Evolutionary conservation across 2,113 vertebrate genomes (phyloP), one percentile per base, ranked within the genome.

Genomic region (Oryzias celebensis): DNA sequence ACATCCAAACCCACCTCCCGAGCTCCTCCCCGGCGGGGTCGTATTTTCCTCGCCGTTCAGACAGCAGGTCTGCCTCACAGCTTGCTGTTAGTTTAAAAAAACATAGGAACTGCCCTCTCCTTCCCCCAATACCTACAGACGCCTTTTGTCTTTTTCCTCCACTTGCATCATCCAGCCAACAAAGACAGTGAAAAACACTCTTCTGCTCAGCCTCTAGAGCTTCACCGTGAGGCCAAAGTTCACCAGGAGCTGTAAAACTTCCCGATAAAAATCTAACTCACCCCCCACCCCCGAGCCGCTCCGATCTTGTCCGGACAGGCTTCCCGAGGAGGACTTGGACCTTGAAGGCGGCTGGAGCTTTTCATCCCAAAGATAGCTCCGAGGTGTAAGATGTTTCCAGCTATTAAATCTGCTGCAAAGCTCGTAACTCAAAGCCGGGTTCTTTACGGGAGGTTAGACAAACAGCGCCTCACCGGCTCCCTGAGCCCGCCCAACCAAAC

Each of bases 1-100:
- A 65, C 68, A 80, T 74, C 64, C 58, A 53, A 58, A 66, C 77
- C 71, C 20, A 20, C 20, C 20, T 20, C 20, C 44, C 26, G 26
- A 28, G 44, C 66, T 36, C 10, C 10, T 10, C 68, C 0, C 52
- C 65, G 2, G 44, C 52, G 22, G 52, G 44, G 68, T 65, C 68
- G 71, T 45, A 73, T 75, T 75, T 82, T 68, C 76, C 62, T 60
- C 52, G 20, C 67, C 71, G 52, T 75, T 66, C 3, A 43, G 85
- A 81, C 85, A 79, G 80, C 77, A 75, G 80, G 85, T 80, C 80
- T 83, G 77, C 75, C 75, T 82, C 58, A 24, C 82, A 83, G 82
- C 64, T 73, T 70, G 48, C 65, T 63, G 85, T 62, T 43, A 73
- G 78, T 73, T 71, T 66, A 66, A 73, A 73, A 70, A 84, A 80